Conservation (phyloP, 2,113 vertebrate genomes). For the Peromyscus polionotus region DNA sequence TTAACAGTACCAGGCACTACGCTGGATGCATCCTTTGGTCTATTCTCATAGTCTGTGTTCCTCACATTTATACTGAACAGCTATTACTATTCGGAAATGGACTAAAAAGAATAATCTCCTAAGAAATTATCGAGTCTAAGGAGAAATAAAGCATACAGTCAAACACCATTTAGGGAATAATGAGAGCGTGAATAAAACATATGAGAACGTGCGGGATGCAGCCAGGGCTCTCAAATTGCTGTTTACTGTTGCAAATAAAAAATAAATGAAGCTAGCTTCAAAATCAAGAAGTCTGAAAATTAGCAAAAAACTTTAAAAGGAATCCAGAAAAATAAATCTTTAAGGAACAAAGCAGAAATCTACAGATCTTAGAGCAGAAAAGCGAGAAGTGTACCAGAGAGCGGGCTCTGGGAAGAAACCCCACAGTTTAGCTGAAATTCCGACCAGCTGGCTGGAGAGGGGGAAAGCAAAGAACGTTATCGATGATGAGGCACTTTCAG, state of each 20-base stretch:
- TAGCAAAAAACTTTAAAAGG: slow-evolving; percentile 47
- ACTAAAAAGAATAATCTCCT: not conserved
- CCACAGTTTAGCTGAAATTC: slow-evolving; percentile 13
- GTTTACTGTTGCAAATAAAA: slow-evolving; percentile 72
- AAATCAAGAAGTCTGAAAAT: slow-evolving; percentile 60
- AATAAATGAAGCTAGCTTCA: slow-evolving; percentile 64
- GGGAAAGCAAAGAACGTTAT: slow-evolving; percentile 26
- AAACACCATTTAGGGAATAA: slow-evolving; percentile 66
- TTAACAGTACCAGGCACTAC: not conserved
- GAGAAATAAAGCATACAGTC: slow-evolving; percentile 69
- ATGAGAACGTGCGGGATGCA: not conserved
- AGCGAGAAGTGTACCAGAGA: not conserved
- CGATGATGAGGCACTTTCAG: not conserved
- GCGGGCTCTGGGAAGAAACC: slow-evolving; percentile 38
- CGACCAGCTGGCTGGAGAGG: not conserved
- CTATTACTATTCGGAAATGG: slow-evolving; percentile 1
- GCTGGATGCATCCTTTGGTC: not conserved
- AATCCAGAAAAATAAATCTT: slow-evolving; percentile 46
- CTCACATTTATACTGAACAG: not conserved
- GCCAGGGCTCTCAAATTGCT: slow-evolving; percentile 47
- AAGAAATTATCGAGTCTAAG: slow-evolving; percentile 58
- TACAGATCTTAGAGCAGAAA: slow-evolving; percentile 38
- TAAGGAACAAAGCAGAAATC: slow-evolving; percentile 61
- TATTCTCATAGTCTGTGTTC: not conserved
- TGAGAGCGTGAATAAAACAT: slow-evolving; percentile 48